These are phyloP conservation scores for Spatulosminthurus flaviceps DNA, from an alignment of 2,888 invertebrate genomes.

Conservation along the genomic window DNA sequence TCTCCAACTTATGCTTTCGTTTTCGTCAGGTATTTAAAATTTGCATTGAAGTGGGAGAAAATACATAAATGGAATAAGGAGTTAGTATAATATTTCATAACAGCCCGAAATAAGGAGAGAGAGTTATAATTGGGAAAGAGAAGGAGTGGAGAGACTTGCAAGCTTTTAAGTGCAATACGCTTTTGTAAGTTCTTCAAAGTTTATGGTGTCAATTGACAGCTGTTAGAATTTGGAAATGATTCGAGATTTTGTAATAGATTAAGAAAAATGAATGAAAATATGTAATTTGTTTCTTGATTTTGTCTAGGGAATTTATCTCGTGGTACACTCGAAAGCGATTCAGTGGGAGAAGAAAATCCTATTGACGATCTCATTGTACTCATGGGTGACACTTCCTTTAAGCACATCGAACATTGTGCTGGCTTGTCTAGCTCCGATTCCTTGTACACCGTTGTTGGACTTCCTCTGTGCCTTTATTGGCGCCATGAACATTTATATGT, in stretches of 20 bases:
- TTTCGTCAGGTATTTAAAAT: too few species aligned
- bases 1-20: too few species aligned
- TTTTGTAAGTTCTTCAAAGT: too few species aligned
- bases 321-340: constrained; percentile 86
- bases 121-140: too few species aligned
- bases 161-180: too few species aligned
- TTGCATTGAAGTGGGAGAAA: too few species aligned
- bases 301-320: constrained; percentile 84
- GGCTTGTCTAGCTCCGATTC: constrained; percentile 86
- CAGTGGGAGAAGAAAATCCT: constrained; percentile 81
- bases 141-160: too few species aligned
- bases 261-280: neutral
- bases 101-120: too few species aligned
- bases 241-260: neutral
- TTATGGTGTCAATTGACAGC: too few species aligned
- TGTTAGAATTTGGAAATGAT: neutral
- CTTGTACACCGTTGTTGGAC: constrained; percentile 83
- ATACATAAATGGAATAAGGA: too few species aligned
- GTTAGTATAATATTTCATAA: too few species aligned
- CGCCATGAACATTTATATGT: constrained; percentile 96
- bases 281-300: neutral
- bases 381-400: constrained; percentile 94
- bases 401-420: constrained; percentile 89
- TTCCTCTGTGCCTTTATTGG: constrained; percentile 89
- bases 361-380: constrained; percentile 88